A percentile compares a stretch with the other conserved stretches of the same genome.
These are phyloP conservation scores for Neolamprologus toae DNA, from an alignment of 2,113 vertebrate species.

Conservation along the genomic window DNA sequence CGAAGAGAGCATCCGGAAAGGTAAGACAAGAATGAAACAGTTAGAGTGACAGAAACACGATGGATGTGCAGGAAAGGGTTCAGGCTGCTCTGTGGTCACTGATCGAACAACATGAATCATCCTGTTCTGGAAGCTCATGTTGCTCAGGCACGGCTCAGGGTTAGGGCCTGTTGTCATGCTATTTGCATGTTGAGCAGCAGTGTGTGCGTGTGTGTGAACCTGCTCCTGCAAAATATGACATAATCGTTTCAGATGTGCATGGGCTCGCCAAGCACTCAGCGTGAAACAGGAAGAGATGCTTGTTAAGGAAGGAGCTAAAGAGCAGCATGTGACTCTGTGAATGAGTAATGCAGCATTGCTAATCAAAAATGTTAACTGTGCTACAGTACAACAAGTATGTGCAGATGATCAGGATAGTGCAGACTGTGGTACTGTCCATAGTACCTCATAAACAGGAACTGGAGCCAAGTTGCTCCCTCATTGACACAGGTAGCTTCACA, in stretches of 20 bases:
- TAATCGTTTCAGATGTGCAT: background rate
- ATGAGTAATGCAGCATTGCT: background rate
- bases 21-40: conserved; percentile 75
- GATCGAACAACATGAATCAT: background rate
- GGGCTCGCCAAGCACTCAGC: background rate
- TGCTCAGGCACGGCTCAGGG: background rate
- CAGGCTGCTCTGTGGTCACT: background rate
- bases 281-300: background rate
- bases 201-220: background rate
- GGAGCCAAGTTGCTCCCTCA: background rate
- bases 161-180: background rate
- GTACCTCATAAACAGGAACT: background rate
- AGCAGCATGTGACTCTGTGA: accelerated
- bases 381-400: background rate
- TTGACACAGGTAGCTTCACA: background rate
- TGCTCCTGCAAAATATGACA: conserved; percentile 15
- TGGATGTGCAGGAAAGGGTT: background rate
- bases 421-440: background rate
- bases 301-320: background rate
- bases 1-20: conserved; percentile 91
- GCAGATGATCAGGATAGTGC: background rate
- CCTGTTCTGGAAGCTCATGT: background rate
- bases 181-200: background rate
- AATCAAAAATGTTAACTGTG: background rate
- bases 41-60: background rate